These are phyloP conservation scores for Paragorgia papillata DNA, from an alignment of 92 coral and sea anemone genomes.

Conservation along the genomic window DNA sequence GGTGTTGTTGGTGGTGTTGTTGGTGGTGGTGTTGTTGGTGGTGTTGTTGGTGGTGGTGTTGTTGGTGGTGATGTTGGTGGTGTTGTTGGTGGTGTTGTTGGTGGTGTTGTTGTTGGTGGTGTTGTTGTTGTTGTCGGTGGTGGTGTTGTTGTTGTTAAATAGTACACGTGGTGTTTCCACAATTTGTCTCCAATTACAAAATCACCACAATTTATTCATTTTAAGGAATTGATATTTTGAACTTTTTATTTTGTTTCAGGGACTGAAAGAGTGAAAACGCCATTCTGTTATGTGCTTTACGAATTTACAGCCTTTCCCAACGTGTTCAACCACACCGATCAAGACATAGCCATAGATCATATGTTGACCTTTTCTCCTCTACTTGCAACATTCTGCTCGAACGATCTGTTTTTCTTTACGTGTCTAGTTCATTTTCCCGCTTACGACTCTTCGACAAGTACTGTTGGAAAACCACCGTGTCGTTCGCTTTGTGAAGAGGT, in stretches of 20 bases:
- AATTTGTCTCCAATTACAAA: no score
- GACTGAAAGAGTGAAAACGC: background rate
- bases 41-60: no score
- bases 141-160: no score
- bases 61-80: no score
- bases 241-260: background rate
- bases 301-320: constrained; percentile 1
- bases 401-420: background rate
- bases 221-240: background rate
- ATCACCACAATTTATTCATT: no score
- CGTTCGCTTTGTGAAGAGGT: constrained; percentile 10
- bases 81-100: no score
- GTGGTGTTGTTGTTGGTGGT: no score
- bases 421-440: constrained; percentile 6
- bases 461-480: background rate
- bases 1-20: no score
- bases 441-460: background rate
- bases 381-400: constrained; percentile 9
- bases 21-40: no score
- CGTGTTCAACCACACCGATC: constrained; percentile 5
- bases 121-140: no score
- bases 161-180: no score
- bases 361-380: constrained; percentile 17
- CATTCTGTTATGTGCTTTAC: background rate
- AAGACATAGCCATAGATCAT: constrained; percentile 14